Evolutionary conservation across 2,113 vertebrate genomes (phyloP).

Genomic region (Scomber scombrus): DNA sequence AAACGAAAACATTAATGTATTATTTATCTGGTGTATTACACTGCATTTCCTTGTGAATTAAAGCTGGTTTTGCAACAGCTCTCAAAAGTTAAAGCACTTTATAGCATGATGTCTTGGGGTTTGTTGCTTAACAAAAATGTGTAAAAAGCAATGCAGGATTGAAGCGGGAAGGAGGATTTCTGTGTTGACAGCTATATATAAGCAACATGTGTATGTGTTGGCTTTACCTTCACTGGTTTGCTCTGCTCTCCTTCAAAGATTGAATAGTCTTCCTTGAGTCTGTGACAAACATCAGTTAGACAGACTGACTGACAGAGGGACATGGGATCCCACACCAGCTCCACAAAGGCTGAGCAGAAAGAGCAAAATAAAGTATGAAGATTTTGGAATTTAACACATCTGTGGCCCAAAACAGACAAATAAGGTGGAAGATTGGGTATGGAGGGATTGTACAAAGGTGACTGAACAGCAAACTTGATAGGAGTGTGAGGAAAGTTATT

Average conservation of each 20-base stretch:
- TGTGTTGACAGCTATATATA: background rate
- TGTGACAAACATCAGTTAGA: constrained; percentile 86
- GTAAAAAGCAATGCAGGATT: background rate
- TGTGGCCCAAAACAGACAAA: background rate
- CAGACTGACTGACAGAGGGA: constrained; percentile 88
- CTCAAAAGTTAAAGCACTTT: too few species aligned
- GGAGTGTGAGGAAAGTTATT: background rate
- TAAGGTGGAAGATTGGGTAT: background rate
- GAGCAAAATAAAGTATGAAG: background rate
- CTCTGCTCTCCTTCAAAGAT: constrained; percentile 83
- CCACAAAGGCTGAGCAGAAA: constrained; percentile 84
- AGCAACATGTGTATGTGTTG: background rate
- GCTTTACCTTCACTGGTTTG: constrained; percentile 88
- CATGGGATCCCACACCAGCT: constrained; percentile 92
- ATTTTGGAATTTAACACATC: background rate
- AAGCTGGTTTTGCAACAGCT: too few species aligned
- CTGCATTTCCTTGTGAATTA: too few species aligned
- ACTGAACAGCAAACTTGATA: too few species aligned
- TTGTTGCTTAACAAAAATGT: background rate
- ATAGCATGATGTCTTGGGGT: too few species aligned
- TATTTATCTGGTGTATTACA: background rate
- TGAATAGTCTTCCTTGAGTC: constrained; percentile 84
- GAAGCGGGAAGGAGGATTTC: background rate
- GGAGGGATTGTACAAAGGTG: background rate
- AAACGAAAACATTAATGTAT: background rate